These are phyloP conservation scores for Bambusicola thoracicus DNA, from an alignment of 2,113 vertebrate species.

Conservation along the genomic window DNA sequence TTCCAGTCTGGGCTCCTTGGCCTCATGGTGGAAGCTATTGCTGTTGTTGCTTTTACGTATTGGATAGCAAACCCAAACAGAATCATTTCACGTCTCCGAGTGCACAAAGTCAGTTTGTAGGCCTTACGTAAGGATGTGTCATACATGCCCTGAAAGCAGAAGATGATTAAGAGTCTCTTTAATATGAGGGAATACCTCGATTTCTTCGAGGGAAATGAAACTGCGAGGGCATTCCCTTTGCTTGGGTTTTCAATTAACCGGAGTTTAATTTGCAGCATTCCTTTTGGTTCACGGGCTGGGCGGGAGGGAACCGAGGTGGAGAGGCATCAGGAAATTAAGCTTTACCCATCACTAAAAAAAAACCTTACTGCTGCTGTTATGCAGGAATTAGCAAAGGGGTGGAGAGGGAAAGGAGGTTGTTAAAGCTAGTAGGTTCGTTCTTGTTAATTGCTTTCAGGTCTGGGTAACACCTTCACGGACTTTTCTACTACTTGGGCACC, in stretches of 20 bases:
- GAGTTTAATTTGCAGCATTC: not conserved
- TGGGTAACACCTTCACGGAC: not conserved
- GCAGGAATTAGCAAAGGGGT: accelerated
- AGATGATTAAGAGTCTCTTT: not conserved
- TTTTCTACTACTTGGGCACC: not conserved
- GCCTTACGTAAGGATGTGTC: not conserved
- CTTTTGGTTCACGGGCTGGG: not conserved
- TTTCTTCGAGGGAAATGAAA: not conserved
- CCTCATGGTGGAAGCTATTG: not conserved
- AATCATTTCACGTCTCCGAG: not conserved
- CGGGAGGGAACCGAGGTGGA: accelerated
- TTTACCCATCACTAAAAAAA: not conserved
- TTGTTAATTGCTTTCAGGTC: not conserved
- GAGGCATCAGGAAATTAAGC: not conserved
- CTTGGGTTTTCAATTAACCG: not conserved
- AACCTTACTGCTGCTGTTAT: not conserved
- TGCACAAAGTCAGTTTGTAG: not conserved
- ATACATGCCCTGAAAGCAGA: not conserved
- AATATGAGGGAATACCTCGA: not conserved
- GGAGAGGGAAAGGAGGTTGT: accelerated
- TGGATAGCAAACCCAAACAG: not conserved
- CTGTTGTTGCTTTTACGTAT: not conserved
- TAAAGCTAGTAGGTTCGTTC: not conserved
- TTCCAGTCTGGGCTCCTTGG: not conserved
- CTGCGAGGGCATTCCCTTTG: not conserved